Base-by-base conservation (phyloP, 2,888 invertebrate genomes). In the Pristionchus japonicus region DNA sequence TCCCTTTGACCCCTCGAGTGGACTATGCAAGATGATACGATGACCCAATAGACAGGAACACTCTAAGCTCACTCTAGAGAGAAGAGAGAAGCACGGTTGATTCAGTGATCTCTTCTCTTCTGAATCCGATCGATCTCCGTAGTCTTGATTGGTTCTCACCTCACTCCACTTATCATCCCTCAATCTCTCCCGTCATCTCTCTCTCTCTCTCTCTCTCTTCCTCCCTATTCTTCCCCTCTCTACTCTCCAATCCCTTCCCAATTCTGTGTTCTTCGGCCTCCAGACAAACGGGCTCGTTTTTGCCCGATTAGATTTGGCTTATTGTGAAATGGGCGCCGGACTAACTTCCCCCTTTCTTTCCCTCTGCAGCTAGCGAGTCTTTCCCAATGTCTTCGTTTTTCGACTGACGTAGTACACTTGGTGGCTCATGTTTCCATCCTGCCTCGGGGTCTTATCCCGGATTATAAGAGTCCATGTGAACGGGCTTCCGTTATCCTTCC, bases 291-390 rank as follows among this genome's bases (percentile, higher is more conserved):
- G 37, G 40, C 77, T 40, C 74, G 40, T 77, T 43, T 77, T 74
- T 77, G 9, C 67, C 67, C 13, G 34, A 34, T 23, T n/a, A 57
- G 52, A 52, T 52, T 52, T 52, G 52, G 70, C 70, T 77, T 47
- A 77, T 77, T 77, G 77, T 77, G 77, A 77, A 77, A 77, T 77
- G 43, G 77, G 77, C 77, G 43, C n/a, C 43, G 43, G 43, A 77
- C 77, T 77, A 43, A 77, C 77, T 77, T 43, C 43, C 43, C 47
- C 70, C 27, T 77, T 47, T 77, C 74, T 15, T 77, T 47, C 77
- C n/a, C 37, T 37, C 70, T 37, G 7, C 70, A 40, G 34, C 57
- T 23, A 57, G 11, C 20, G n/a, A n/a, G n/a, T 34, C 31, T 31
- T 34, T 34, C 34, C n/a, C 64, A 27, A 27, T 64, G 64, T 34